A percentile compares a stretch with the other conserved stretches of the same genome.
phyloP scores from a whole-genome alignment of 2,113 vertebrate species.

The Fregata magnificens region DNA sequence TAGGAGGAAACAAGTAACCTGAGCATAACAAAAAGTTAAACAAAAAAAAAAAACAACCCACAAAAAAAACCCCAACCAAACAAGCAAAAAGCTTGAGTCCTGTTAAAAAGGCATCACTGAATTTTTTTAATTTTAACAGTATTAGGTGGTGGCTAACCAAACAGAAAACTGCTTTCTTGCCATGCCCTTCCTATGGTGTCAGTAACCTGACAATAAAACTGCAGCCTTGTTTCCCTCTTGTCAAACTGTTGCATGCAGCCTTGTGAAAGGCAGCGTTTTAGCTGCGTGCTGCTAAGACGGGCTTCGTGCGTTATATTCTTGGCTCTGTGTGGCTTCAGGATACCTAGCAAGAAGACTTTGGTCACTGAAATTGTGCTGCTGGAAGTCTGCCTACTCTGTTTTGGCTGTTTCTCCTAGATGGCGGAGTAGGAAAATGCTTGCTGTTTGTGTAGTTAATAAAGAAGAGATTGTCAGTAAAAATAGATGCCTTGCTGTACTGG shows the following conservation, averaged over 20 bases:
- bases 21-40: no score
- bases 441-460: not conserved
- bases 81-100: not conserved
- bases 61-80: no score
- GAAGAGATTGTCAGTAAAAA: not conserved
- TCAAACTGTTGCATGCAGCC: fast-evolving
- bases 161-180: not conserved
- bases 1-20: not conserved
- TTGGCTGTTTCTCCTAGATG: not conserved
- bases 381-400: not conserved
- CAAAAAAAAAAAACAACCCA: no score
- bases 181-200: not conserved
- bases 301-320: fast-evolving
- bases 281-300: not conserved
- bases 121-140: not conserved
- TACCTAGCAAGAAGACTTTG: not conserved
- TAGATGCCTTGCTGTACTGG: not conserved
- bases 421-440: not conserved
- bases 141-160: not conserved
- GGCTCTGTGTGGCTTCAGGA: not conserved
- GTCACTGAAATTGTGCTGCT: not conserved
- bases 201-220: not conserved
- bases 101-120: not conserved
- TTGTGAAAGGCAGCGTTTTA: not conserved
- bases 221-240: not conserved